Evolutionary conservation across 2,797 vertebrate species (phyloP).

Genomic region (Sylvia borin): DNA sequence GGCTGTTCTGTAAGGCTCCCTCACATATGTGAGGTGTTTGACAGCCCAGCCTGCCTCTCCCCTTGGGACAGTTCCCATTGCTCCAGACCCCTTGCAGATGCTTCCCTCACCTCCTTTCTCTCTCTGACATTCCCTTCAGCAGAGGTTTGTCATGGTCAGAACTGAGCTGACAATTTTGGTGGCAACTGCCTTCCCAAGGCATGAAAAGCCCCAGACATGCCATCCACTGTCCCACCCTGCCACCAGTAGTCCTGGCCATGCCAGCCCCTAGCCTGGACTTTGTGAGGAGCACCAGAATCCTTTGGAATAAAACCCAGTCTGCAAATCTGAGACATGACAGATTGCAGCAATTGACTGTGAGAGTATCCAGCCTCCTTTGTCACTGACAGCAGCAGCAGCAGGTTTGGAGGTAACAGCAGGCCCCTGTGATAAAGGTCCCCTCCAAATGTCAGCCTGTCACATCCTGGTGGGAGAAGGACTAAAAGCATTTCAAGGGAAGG

Average conservation of each 20-base stretch:
- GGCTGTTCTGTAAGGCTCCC: background rate
- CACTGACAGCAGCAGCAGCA: background rate
- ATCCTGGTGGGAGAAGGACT: background rate
- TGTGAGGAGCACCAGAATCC: background rate
- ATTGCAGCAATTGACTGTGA: slow-evolving; percentile 2
- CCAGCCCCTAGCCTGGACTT: background rate
- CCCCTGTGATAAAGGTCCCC: background rate
- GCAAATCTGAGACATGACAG: background rate
- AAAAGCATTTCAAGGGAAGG: slow-evolving; percentile 14
- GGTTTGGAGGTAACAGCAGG: slow-evolving; percentile 8
- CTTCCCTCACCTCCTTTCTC: background rate
- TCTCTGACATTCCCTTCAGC: background rate
- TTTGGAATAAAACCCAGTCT: background rate
- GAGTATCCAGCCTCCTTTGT: slow-evolving; percentile 25
- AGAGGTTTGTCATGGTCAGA: background rate
- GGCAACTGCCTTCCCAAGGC: background rate
- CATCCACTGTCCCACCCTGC: background rate
- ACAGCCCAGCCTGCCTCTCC: background rate
- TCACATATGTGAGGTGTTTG: background rate
- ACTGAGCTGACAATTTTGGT: background rate
- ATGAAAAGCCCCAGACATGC: rapidly evolving
- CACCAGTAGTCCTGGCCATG: rapidly evolving
- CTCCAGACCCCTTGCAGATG: background rate
- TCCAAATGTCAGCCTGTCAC: slow-evolving; percentile 30
- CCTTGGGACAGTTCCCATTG: background rate